A percentile compares a stretch with the other conserved stretches of the same genome.
Evolutionary conservation across 2,797 vertebrate species (phyloP).

Genomic region (Siniperca undulata): DNA sequence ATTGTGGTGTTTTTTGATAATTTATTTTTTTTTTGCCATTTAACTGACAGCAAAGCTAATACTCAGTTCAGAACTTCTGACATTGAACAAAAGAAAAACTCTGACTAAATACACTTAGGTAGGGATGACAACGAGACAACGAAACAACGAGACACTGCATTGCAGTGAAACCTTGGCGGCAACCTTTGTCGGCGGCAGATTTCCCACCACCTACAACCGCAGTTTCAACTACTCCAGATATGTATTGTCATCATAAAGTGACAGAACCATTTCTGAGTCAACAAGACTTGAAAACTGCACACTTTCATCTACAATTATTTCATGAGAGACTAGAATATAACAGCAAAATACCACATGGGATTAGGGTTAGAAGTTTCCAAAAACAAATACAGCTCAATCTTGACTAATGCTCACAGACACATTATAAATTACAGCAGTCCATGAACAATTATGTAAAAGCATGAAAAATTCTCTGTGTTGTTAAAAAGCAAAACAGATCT

Average conservation of each 20-base stretch:
- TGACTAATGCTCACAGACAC: slow-evolving; percentile 3
- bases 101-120: too few species aligned
- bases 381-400: slow-evolving; percentile 7
- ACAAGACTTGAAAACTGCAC: not conserved
- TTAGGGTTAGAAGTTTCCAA: not conserved
- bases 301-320: not conserved
- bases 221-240: not conserved
- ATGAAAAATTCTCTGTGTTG: not conserved
- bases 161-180: not conserved
- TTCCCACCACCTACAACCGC: not conserved
- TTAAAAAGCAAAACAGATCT: too few species aligned
- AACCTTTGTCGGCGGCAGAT: not conserved
- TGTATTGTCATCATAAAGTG: not conserved
- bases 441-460: slow-evolving; percentile 11
- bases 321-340: not conserved
- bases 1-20: not conserved
- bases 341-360: slow-evolving; percentile 3
- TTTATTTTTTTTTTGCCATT: not conserved
- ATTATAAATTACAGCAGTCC: not conserved
- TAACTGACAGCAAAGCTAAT: not conserved
- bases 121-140: too few species aligned
- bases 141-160: not conserved
- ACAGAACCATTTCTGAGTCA: not conserved
- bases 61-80: not conserved
- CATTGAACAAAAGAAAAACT: too few species aligned